Base-by-base conservation (phyloP, 2,797 vertebrate species). In the Mionectes olivaceus region DNA sequence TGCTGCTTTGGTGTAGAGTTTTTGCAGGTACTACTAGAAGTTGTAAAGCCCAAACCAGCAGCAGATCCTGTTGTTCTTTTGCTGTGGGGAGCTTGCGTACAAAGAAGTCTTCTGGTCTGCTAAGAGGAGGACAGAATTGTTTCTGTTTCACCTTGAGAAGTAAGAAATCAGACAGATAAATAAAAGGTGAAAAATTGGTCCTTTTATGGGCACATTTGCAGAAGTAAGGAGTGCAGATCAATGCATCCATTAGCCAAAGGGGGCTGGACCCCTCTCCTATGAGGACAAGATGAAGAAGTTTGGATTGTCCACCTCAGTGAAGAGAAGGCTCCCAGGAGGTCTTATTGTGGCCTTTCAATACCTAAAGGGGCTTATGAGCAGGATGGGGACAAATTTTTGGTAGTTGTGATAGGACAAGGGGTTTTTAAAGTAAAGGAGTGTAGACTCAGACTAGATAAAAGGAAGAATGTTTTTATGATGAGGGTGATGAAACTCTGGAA, bases 381-480 rank as follows among this genome's bases (percentile, higher is more conserved):
- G 63, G 41, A 64, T 21, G 33, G 14, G 19, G 46, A 43, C 39
- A 75, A 53, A 33, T 19, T 74, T 67, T 37, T 35, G 33, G 21
- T 37, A 49, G 15, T 39, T 59, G 33, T 7, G 1, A 18, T 4
- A 43, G 64, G 33, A 41, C 11, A 70, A 64, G 10, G 0, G 1
- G 17, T 57, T 57, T 37, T 57, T 39, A 50, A 70, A 65, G 23
- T 35, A 35, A 47, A 67, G 57, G 30, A 57, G 10, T 13, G 24
- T 39, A 52, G 50, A 52, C 57, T 77, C 77, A 46, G 32, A 57
- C 21, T 33, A 27, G 37, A 32, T 70, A 19, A 7, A 57, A 70
- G 28, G 21, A 50, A 57, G n/a, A 37, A 25, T 22, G 49, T 33
- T 63, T 63, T 70, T 71, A 39, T 46, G 13, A 8, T 3, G 10